Base-by-base conservation (phyloP, 64 coral and sea anemone species). In the Porites australiensis region DNA sequence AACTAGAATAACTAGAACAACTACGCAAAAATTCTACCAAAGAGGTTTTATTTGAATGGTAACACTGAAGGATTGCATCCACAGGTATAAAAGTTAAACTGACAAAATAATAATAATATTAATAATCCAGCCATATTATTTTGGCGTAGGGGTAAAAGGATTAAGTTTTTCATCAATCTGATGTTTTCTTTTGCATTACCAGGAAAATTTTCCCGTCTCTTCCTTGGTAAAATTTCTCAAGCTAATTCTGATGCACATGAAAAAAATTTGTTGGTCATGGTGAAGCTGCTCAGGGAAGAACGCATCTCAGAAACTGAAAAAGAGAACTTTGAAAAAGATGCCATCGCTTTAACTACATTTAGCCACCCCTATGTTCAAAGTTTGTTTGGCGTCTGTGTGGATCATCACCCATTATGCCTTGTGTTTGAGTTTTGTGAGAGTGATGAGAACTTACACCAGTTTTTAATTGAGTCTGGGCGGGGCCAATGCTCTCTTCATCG, bases 351-450 rank as follows among this genome's bases (percentile, higher is more conserved):
- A 27, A 90, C 98, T 13, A 92, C 52, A 16, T 96, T 85, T n/a
- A 90, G 58, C 11, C 98, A 99, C 79, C 88, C 88, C 2, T 96
- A 92, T 75, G 92, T 99, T 0, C 94, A 96, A 79, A 83, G 88
- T 76, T 74, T 99, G 80, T 69, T 96, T 64, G 94, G 94, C 50
- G 94, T 99, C 20, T 99, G 98, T 53, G 92, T 87, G 20, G 78
- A 78, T 50, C 73, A 88, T 0, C 70, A 51, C 3, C 98, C 98
- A 5, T 88, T 96, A 11, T 96, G 94, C 16, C 82, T 99, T 44
- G 94, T 99, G 50, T 96, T 99, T 46, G 98, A 99, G 71, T 96
- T 82, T 50, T 89, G 77, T 11, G 88, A 90, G 18, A 82, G 64
- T 54, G 88, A 95, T 50, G 91, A 91, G 27, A 89, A 75, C 73